Conservation (phyloP, 2,797 vertebrate genomes). For the Peromyscus attwateri region DNA sequence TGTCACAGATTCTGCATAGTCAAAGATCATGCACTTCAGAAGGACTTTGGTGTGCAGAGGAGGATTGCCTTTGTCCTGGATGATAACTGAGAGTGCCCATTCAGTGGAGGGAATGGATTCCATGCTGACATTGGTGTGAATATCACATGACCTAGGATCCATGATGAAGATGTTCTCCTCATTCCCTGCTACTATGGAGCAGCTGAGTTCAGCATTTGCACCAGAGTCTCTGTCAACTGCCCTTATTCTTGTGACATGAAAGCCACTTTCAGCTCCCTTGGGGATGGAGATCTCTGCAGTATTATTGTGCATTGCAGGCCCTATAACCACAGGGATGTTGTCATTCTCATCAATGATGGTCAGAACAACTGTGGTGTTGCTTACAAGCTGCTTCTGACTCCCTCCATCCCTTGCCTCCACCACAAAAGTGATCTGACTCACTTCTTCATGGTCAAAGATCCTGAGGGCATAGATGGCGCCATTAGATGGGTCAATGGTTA, state of each 20-base stretch:
- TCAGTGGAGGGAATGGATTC: conserved; percentile 90
- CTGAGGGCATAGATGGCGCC: conserved; percentile 96
- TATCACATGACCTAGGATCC: conserved; percentile 95
- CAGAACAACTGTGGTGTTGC: conserved; percentile 94
- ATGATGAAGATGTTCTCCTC: conserved; percentile 94
- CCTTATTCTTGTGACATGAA: conserved; percentile 92
- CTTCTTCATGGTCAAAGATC: conserved; percentile 97
- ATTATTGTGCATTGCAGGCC: conserved; percentile 93
- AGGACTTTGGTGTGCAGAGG: conserved; percentile 93
- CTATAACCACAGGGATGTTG: conserved; percentile 94
- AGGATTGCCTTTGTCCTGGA: conserved; percentile 95
- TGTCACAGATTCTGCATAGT: conserved; percentile 90
- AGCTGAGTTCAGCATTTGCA: conserved; percentile 96
- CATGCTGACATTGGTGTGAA: conserved; percentile 94
- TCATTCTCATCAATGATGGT: conserved; percentile 98
- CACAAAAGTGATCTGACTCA: conserved; percentile 93
- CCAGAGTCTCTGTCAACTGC: conserved; percentile 96
- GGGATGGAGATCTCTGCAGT: conserved; percentile 94
- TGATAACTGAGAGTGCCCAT: conserved; percentile 93
- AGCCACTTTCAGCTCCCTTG: conserved; percentile 93
- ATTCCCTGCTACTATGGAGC: conserved; percentile 93
- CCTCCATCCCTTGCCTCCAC: conserved; percentile 96
- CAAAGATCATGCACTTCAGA: conserved; percentile 91
- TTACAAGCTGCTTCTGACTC: conserved; percentile 89
- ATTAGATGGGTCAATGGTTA: conserved; percentile 97